These are phyloP conservation scores for Sphenopsis melanotis DNA, from an alignment of 2,797 vertebrate genomes.

Conservation along the genomic window DNA sequence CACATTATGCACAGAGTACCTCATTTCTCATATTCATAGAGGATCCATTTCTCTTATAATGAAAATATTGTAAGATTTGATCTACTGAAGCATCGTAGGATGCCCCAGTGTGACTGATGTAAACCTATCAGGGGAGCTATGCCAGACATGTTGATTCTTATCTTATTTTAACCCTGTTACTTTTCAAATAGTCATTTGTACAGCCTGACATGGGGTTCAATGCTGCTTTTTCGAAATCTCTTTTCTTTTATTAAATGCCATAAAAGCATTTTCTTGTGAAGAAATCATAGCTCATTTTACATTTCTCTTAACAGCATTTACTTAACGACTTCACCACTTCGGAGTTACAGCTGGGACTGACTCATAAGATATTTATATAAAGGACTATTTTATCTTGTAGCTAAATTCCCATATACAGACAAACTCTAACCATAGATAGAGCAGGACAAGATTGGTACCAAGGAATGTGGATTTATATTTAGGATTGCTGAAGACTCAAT, in stretches of 20 bases:
- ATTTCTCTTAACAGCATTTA: constrained; percentile 61
- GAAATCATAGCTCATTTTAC: constrained; percentile 53
- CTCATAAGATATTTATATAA: constrained; percentile 71
- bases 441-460: constrained; percentile 33
- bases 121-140: not conserved
- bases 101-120: not conserved
- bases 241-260: constrained; percentile 20
- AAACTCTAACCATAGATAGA: constrained; percentile 50
- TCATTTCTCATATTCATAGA: not conserved
- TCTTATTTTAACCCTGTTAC: constrained; percentile 6
- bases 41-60: not conserved
- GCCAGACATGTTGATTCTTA: not conserved
- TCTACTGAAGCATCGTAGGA: not conserved
- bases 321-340: constrained; percentile 55
- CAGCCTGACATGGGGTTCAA: not conserved
- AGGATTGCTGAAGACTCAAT: constrained; percentile 49
- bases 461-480: constrained; percentile 57
- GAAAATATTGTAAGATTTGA: not conserved
- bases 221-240: not conserved
- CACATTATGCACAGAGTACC: not conserved
- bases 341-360: constrained; percentile 66
- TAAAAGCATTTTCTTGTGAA: constrained; percentile 62
- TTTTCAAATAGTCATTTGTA: constrained; percentile 13
- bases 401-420: constrained; percentile 64
- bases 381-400: constrained; percentile 62